phyloP scores from a whole-genome alignment of 2,888 invertebrate genomes.

The Mongoloraphidia duomilia region DNA sequence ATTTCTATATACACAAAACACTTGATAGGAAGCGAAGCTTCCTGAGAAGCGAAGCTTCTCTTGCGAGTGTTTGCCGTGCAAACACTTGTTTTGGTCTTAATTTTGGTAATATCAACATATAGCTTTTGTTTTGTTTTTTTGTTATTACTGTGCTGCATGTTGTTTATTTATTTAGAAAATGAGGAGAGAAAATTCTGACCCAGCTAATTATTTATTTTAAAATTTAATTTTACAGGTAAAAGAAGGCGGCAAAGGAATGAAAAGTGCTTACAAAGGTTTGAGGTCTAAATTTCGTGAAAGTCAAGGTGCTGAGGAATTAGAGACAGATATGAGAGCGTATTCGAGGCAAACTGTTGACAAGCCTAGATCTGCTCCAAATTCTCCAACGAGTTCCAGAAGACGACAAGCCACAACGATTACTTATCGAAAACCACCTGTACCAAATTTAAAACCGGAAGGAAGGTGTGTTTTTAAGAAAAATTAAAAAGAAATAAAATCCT shows the following conservation, averaged over 20 bases:
- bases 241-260: slow-evolving; percentile 60
- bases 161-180: too few species aligned
- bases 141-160: too few species aligned
- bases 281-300: slow-evolving; percentile 44
- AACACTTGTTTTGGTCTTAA: too few species aligned
- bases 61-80: too few species aligned
- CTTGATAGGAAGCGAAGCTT: too few species aligned
- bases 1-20: too few species aligned
- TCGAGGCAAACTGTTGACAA: slow-evolving; percentile 24
- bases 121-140: too few species aligned
- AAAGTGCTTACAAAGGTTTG: slow-evolving; percentile 63
- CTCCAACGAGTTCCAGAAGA: slow-evolving; percentile 41
- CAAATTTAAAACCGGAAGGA: slow-evolving; percentile 26
- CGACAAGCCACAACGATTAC: slow-evolving; percentile 23
- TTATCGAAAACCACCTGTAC: slow-evolving; percentile 27
- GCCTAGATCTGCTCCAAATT: slow-evolving; percentile 50
- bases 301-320: slow-evolving; percentile 24
- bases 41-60: too few species aligned
- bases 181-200: too few species aligned
- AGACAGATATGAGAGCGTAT: slow-evolving; percentile 20
- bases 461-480: slow-evolving; percentile 16
- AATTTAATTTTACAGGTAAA: slow-evolving; percentile 38
- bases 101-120: too few species aligned
- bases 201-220: too few species aligned
- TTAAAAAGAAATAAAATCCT: neutral